Evolutionary conservation across 1,140 invertebrate species (phyloP).

Genomic region (Cryptotermes secundus): DNA sequence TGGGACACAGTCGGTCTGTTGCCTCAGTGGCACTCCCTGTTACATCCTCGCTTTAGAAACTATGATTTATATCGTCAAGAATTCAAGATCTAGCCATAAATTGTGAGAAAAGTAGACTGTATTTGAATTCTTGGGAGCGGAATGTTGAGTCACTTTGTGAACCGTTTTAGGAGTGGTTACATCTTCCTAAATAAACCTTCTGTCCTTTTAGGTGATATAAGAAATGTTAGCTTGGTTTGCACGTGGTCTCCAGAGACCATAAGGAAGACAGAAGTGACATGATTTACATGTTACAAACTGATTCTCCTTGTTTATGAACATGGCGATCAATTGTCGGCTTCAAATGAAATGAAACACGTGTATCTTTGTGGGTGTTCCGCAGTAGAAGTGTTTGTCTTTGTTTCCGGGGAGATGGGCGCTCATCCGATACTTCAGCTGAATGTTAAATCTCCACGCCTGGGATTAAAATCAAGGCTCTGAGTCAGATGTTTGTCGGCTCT

Average conservation of each 20-base stretch:
- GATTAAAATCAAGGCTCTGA: too few species aligned
- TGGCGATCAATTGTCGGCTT: neutral
- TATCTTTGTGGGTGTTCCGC: neutral
- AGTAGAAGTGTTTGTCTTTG: too few species aligned
- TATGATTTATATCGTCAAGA: constrained; percentile 6
- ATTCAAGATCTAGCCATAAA: constrained; percentile 20
- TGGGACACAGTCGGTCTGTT: neutral
- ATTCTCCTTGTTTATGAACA: neutral
- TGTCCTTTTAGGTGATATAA: neutral
- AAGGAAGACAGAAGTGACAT: too few species aligned
- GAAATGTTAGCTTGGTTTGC: neutral
- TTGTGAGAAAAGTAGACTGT: neutral
- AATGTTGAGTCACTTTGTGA: neutral
- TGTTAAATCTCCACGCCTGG: too few species aligned
- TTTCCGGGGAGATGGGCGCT: too few species aligned
- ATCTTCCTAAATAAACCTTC: neutral
- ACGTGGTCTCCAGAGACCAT: neutral
- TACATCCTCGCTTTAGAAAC: neutral
- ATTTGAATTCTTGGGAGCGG: neutral
- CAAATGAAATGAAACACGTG: neutral
- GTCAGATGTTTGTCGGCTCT: too few species aligned
- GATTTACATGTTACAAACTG: neutral
- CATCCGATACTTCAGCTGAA: too few species aligned
- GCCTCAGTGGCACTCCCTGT: neutral
- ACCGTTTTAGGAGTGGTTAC: neutral